Conservation (phyloP, 2,888 invertebrate species). For the Linnaemya tessellans region DNA sequence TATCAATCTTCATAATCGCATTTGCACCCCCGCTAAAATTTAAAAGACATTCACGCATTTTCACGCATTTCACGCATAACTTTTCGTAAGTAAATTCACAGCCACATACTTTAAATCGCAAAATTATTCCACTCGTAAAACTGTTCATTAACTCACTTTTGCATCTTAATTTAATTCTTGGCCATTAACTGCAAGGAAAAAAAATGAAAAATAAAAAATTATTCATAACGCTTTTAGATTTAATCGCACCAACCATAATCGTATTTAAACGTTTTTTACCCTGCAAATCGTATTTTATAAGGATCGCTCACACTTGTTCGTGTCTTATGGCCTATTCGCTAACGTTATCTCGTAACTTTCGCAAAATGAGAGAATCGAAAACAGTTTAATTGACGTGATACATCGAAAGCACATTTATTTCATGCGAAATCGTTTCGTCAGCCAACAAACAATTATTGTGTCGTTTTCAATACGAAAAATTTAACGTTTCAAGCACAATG, state of each 20-base stretch:
- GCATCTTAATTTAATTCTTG: slow-evolving; percentile 11
- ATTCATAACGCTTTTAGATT: neutral
- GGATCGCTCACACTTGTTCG: neutral
- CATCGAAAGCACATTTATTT: too few species aligned
- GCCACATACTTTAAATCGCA: slow-evolving; percentile 35
- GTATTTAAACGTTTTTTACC: neutral
- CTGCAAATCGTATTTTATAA: neutral
- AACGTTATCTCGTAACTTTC: neutral
- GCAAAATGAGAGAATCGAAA: neutral
- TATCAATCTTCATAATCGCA: slow-evolving; percentile 48
- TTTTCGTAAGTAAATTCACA: slow-evolving; percentile 60
- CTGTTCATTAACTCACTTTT: slow-evolving; percentile 5
- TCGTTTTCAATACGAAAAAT: too few species aligned
- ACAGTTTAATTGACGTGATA: too few species aligned
- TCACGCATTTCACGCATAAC: slow-evolving; percentile 68
- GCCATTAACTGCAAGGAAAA: neutral
- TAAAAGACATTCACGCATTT: slow-evolving; percentile 57
- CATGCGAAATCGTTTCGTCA: too few species aligned
- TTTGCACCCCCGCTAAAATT: slow-evolving; percentile 46
- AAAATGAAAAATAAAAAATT: neutral
- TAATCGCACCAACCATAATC: slow-evolving; percentile 3
- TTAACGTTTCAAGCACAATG: too few species aligned
- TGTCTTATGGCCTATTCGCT: neutral
- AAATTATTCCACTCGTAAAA: neutral
- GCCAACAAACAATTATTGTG: too few species aligned